phyloP scores from a whole-genome alignment of 2,113 vertebrate genomes.

The Tapirus terrestris region DNA sequence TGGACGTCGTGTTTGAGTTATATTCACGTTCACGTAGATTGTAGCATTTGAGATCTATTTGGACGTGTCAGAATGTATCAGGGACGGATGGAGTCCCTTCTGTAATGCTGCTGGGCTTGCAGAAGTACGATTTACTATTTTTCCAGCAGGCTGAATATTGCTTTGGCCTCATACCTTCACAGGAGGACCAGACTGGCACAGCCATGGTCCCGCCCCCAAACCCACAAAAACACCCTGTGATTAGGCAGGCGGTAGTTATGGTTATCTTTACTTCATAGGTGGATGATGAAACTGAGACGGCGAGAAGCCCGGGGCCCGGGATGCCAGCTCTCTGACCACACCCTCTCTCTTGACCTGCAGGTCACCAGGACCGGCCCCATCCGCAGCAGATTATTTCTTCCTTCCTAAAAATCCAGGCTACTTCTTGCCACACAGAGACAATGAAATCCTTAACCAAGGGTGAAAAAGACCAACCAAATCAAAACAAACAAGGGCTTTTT shows the following conservation, averaged over 20 bases:
- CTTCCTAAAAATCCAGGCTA: slow-evolving; percentile 58
- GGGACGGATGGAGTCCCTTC: background rate
- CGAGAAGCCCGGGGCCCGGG: accelerated
- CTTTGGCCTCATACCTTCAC: background rate
- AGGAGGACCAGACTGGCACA: background rate
- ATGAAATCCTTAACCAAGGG: slow-evolving; percentile 48
- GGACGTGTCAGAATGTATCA: background rate
- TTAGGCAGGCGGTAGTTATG: slow-evolving; percentile 43
- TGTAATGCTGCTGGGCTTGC: background rate
- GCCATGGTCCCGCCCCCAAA: background rate
- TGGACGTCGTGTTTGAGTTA: background rate
- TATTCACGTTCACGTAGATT: accelerated
- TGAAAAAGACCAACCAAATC: slow-evolving; percentile 66
- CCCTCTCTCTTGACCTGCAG: slow-evolving; percentile 20
- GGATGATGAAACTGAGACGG: slow-evolving; percentile 53
- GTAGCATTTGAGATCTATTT: background rate
- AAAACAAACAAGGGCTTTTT: slow-evolving; percentile 67
- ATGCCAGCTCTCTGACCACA: background rate
- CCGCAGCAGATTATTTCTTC: slow-evolving; percentile 40
- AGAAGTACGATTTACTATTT: background rate
- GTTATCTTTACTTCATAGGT: slow-evolving; percentile 64
- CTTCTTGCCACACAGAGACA: slow-evolving; percentile 43
- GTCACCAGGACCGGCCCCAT: background rate
- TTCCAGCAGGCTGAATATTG: background rate
- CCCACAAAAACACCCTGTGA: slow-evolving; percentile 73